Percentiles rank a stretch among this genome's conserved stretches.
Evolutionary conservation across 2,797 vertebrate genomes (phyloP).

Genomic region (Miopithecus talapoin): DNA sequence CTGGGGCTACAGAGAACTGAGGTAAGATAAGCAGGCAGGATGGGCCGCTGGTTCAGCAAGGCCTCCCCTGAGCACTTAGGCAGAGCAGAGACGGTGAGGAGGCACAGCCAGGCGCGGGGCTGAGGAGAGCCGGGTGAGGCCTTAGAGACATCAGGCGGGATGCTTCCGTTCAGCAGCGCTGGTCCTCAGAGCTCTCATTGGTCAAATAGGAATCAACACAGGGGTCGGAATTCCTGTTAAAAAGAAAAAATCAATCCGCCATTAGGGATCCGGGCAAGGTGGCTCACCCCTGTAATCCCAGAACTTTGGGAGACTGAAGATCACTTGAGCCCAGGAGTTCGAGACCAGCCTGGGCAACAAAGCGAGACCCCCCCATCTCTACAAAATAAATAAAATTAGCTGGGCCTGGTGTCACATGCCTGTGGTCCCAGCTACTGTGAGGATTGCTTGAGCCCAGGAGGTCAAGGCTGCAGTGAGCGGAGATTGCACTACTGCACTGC

Average conservation of each 20-base stretch:
- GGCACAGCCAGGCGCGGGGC: background rate
- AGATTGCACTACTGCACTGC: background rate
- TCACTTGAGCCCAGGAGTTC: background rate
- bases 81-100: background rate
- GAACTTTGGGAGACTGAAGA: background rate
- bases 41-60: background rate
- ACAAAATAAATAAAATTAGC: background rate
- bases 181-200: background rate
- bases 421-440: background rate
- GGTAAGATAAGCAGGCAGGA: background rate
- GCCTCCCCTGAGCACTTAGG: rapidly evolving
- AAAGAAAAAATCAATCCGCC: background rate
- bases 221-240: background rate
- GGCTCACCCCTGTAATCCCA: background rate
- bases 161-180: background rate
- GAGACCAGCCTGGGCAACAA: background rate
- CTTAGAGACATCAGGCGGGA: background rate
- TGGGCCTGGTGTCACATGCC: background rate
- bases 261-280: background rate
- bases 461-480: background rate
- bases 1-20: background rate
- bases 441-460: background rate
- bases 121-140: background rate
- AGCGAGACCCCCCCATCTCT: background rate
- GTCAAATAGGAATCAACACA: background rate